Conservation (phyloP, 53 echinoderm and acorn worm species). For the Temnopleurus reevesii region DNA sequence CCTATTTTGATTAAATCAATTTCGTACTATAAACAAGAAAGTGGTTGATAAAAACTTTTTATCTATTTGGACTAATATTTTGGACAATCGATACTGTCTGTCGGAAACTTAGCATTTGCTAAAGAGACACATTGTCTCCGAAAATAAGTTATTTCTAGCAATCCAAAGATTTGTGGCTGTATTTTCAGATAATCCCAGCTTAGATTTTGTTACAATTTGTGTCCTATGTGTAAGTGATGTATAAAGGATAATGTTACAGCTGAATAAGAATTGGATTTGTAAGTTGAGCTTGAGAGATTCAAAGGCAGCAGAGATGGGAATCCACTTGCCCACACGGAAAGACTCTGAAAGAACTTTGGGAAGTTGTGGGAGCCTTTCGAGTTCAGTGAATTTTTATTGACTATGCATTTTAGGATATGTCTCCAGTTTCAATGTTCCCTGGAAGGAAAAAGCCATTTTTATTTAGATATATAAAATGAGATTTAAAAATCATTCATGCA, state of each 20-base stretch:
- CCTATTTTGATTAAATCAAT: no score
- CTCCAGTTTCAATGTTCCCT: no score
- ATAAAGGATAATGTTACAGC: not conserved
- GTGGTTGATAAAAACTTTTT: no score
- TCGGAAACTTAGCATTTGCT: not conserved
- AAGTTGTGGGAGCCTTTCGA: not conserved
- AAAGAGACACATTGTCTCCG: conserved; percentile 28
- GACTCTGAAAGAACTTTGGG: conserved; percentile 13
- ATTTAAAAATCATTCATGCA: no score
- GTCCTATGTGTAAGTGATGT: not conserved
- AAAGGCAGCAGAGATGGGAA: not conserved
- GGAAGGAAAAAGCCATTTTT: no score
- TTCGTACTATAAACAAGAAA: no score
- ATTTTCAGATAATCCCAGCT: not conserved
- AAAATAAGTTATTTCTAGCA: not conserved
- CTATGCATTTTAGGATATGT: no score
- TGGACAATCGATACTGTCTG: no score
- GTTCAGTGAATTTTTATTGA: not conserved
- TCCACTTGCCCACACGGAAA: conserved; percentile 2
- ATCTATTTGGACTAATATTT: no score
- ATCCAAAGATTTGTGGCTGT: not conserved
- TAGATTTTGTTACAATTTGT: conserved; percentile 1
- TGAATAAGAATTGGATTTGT: conserved; percentile 7
- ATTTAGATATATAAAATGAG: no score
- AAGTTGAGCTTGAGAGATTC: conserved; percentile 22